phyloP scores from a whole-genome alignment of 2,888 invertebrate genomes.

The Dastarcus helophoroides region DNA sequence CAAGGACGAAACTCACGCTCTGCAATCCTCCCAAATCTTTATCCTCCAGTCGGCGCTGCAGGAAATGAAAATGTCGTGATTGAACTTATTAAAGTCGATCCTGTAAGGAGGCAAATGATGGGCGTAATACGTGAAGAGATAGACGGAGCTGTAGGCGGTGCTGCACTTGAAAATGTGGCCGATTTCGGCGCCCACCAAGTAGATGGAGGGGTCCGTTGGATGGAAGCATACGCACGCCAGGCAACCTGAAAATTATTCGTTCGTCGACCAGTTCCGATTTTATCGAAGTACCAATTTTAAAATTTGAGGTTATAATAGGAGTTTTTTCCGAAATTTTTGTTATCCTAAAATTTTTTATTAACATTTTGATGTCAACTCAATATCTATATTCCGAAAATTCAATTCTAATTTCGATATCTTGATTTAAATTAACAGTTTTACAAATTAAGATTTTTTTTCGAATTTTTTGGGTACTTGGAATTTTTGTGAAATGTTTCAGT shows the following conservation, averaged over 20 bases:
- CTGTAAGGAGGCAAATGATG: slow-evolving; percentile 87
- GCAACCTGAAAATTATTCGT: slow-evolving; percentile 55
- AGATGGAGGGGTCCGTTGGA: slow-evolving; percentile 65
- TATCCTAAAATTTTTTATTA: no score
- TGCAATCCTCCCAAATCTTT: slow-evolving; percentile 89
- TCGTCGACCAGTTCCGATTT: no score
- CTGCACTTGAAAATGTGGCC: slow-evolving; percentile 89
- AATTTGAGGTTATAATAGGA: no score
- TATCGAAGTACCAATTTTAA: no score
- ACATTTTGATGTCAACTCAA: no score
- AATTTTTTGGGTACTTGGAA: no score
- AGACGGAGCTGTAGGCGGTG: slow-evolving; percentile 65
- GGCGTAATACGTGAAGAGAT: slow-evolving; percentile 63
- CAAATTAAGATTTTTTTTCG: no score
- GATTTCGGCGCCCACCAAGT: slow-evolving; percentile 87
- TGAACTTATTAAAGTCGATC: slow-evolving; percentile 79
- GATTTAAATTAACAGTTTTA: no score
- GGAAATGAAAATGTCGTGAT: slow-evolving; percentile 81
- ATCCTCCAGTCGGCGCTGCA: slow-evolving; percentile 92
- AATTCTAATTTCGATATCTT: no score
- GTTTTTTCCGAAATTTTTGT: no score
- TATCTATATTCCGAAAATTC: no score
- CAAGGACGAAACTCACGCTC: slow-evolving; percentile 51
- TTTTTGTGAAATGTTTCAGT: no score
- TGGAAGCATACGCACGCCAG: slow-evolving; percentile 86